Base-by-base conservation (phyloP, 2,113 vertebrate genomes). In the Dasypus novemcinctus region DNA sequence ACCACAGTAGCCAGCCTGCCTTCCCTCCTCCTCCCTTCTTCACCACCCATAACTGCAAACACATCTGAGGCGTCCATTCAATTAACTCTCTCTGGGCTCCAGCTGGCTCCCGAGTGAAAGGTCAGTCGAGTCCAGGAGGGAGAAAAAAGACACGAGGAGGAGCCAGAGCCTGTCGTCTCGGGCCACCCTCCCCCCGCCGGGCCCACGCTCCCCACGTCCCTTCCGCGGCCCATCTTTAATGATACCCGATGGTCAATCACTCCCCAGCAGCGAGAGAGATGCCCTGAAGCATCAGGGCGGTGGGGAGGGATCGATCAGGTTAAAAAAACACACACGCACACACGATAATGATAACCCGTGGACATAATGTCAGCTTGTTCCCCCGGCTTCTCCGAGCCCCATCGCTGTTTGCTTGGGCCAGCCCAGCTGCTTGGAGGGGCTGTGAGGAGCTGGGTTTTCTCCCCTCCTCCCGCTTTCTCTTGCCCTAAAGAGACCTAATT, bases 21-120 rank as follows among this genome's bases (percentile, higher is more conserved):
- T 87, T 92, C 97, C 97, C 97, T 93, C 98, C 97, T 98, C 95
- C 95, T 71, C 72, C 79, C 92, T 96, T 96, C 96, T 98, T 95
- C 97, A 93, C 96, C 98, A 98, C 98, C 98, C 98, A 98, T 98
- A 98, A 98, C 97, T 98, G 99, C 98, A 99, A 99, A 98, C 98
- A 99, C 99, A 99, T 99, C 98, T 98, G 98, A 99, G 99, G 99
- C 98, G 98, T 99, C 98, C 97, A 98, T 99, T 99, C 99, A 99
- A 99, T 99, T 99, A 99, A 99, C 99, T 98, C 99, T 99, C 99
- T 99, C 98, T 98, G 59, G 59, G 98, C 98, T 99, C 98, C 99
- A 99, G 98, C 99, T 99, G 99, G 98, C 99, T 99, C 98, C 98
- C 98, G 99, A 99, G 99, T 98, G 99, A 99, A 99, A 99, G 99